phyloP scores from a whole-genome alignment of 2,797 vertebrate genomes.

The Carapus acus region DNA sequence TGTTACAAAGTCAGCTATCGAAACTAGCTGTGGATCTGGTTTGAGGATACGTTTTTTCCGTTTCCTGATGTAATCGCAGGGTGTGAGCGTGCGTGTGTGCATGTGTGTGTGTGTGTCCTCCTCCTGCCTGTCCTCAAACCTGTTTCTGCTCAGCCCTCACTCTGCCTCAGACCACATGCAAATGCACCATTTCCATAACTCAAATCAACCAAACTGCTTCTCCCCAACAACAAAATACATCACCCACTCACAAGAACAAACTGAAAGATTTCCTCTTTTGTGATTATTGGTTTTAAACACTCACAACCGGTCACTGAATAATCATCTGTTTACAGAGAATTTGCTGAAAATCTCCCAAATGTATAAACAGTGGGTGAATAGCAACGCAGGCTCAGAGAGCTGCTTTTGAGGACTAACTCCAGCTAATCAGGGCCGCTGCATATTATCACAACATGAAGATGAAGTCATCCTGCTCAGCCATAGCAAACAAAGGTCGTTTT shows the following conservation, averaged over 20 bases:
- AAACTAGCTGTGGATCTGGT: background rate
- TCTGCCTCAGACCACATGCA: slow-evolving; percentile 62
- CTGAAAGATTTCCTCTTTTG: background rate
- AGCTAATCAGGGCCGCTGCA: slow-evolving; percentile 1
- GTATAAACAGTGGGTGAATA: background rate
- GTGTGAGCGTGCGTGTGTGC: slow-evolving; percentile 14
- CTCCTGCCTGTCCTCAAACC: slow-evolving; percentile 35
- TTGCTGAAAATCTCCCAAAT: background rate
- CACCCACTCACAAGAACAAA: background rate
- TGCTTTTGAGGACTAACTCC: background rate
- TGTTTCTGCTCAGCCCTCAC: slow-evolving; percentile 33
- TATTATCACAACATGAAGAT: slow-evolving; percentile 58
- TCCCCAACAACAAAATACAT: slow-evolving; percentile 6
- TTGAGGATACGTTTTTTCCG: too few relatives aligned
- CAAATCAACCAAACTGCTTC: slow-evolving; percentile 69
- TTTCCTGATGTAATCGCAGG: slow-evolving; percentile 6
- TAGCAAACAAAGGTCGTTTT: slow-evolving; percentile 59
- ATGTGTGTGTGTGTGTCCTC: too few relatives aligned
- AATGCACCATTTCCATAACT: slow-evolving; percentile 73
- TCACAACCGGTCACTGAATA: too few relatives aligned
- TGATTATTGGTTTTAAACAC: too few relatives aligned
- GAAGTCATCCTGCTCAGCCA: slow-evolving; percentile 47
- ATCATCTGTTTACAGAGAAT: too few relatives aligned
- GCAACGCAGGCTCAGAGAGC: background rate
- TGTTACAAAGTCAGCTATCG: background rate